phyloP scores from a whole-genome alignment of 2,797 vertebrate genomes.

The Macropus fuliginosus region DNA sequence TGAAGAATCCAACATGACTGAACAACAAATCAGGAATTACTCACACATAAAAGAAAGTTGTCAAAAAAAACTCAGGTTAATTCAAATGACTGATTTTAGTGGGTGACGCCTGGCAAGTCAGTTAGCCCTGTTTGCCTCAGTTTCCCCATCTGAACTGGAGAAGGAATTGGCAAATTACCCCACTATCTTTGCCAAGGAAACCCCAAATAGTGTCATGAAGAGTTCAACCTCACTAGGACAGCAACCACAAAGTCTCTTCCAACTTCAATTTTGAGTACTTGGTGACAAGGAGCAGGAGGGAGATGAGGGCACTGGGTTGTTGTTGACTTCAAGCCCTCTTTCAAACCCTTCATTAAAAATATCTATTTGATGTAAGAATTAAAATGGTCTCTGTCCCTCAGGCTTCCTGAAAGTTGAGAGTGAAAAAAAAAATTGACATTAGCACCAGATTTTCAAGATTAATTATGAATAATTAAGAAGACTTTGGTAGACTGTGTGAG shows the following conservation, averaged over 20 bases:
- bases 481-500: too few species aligned
- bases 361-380: too few species aligned
- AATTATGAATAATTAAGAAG: background rate
- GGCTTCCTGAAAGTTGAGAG: background rate
- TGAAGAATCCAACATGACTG: too few species aligned
- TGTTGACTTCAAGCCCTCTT: background rate
- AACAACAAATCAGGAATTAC: background rate
- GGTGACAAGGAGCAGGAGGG: background rate
- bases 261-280: background rate
- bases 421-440: background rate
- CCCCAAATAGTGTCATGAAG: background rate
- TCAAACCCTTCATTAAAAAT: background rate
- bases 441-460: background rate
- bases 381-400: background rate
- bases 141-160: background rate
- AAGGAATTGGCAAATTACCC: background rate
- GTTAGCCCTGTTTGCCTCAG: background rate
- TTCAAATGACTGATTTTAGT: conserved; percentile 44
- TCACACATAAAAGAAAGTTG: conserved; percentile 47
- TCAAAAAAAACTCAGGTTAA: conserved; percentile 48
- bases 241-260: background rate
- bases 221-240: background rate
- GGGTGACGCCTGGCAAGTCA: background rate
- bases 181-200: background rate
- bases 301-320: background rate